Evolutionary conservation across 2,113 vertebrate species (phyloP).

Genomic region (Gambusia holbrooki): DNA sequence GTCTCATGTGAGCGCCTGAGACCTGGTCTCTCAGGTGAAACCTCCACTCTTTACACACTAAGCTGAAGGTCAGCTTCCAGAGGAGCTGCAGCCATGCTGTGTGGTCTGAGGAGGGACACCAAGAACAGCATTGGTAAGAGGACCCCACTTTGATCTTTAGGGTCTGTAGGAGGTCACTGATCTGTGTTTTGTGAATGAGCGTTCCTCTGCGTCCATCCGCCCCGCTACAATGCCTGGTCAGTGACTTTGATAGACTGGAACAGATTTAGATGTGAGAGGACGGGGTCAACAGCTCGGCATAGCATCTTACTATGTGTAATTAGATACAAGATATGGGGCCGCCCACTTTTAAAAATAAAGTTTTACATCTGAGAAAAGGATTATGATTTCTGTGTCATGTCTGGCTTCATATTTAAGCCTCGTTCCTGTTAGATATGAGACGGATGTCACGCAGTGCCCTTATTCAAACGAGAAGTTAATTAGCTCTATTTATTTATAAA

Average conservation of each 20-base stretch:
- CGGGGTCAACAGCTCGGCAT: constrained; percentile 26
- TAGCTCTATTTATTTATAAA: constrained; percentile 47
- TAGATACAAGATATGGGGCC: constrained; percentile 58
- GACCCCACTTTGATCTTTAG: constrained; percentile 30
- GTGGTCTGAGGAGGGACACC: constrained; percentile 80
- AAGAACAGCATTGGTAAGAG: constrained; percentile 80
- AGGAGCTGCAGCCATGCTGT: constrained; percentile 75
- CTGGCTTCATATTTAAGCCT: constrained; percentile 67
- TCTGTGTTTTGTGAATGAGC: background rate
- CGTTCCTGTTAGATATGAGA: constrained; percentile 55
- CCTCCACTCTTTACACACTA: constrained; percentile 23
- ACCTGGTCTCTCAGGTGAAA: constrained; percentile 38
- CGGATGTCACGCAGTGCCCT: constrained; percentile 38
- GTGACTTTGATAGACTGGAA: constrained; percentile 8
- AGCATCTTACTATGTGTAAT: constrained; percentile 37
- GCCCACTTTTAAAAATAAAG: constrained; percentile 61
- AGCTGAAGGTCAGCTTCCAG: constrained; percentile 39
- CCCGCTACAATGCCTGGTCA: background rate
- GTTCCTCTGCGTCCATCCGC: constrained; percentile 11
- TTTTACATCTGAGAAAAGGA: constrained; percentile 71
- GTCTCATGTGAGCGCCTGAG: constrained; percentile 48
- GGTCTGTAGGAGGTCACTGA: constrained; percentile 14
- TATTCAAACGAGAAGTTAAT: constrained; percentile 57
- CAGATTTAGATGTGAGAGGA: constrained; percentile 37
- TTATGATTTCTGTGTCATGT: constrained; percentile 60